phyloP scores from a whole-genome alignment of 2,113 vertebrate species.

The Menura novaehollandiae region DNA sequence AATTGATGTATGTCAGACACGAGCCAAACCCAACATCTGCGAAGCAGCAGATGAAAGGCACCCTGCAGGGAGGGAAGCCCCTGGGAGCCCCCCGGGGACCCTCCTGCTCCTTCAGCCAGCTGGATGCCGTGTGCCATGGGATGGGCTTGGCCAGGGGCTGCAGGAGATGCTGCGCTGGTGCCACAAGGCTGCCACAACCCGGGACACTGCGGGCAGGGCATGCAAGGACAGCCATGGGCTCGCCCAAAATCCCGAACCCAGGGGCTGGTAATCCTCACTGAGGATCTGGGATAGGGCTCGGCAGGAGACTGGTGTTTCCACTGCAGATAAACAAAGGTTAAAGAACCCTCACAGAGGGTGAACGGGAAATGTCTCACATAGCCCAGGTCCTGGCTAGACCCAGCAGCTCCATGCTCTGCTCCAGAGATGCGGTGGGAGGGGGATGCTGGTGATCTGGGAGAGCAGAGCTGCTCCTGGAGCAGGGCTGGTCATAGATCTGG shows the following conservation, averaged over 20 bases:
- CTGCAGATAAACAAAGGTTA: background rate
- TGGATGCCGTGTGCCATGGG: background rate
- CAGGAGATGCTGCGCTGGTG: background rate
- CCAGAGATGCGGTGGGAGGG: fast-evolving
- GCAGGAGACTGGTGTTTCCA: background rate
- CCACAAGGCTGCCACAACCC: background rate
- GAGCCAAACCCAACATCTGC: conserved; percentile 43
- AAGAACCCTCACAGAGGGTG: background rate
- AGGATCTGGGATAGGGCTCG: background rate
- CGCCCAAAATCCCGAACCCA: fast-evolving
- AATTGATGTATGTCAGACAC: background rate
- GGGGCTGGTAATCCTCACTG: fast-evolving
- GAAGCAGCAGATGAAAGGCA: conserved; percentile 23
- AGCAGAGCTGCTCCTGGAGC: background rate
- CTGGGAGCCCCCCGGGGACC: background rate
- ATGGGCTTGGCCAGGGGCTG: background rate
- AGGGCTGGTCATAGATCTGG: fast-evolving
- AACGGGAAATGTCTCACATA: fast-evolving
- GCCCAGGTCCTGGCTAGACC: background rate
- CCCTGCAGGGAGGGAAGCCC: background rate
- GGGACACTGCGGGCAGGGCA: fast-evolving
- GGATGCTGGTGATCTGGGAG: background rate
- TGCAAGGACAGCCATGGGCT: background rate
- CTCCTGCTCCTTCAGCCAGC: background rate
- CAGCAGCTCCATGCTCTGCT: background rate